Conservation (phyloP, 1,140 invertebrate species). For the Coenobita brevimanus region DNA sequence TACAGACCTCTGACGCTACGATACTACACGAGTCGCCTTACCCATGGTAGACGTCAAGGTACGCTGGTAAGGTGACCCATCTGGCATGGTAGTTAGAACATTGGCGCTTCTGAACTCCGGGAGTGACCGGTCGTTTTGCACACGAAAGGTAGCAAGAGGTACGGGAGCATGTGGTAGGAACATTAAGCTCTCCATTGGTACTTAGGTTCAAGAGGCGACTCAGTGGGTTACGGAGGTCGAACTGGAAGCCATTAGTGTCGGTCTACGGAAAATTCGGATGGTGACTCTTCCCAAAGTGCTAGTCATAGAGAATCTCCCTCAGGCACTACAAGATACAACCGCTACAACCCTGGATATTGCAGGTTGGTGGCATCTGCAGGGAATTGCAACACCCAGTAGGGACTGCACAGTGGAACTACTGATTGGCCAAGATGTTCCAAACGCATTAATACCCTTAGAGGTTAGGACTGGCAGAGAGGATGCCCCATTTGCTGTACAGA, state of each 20-base stretch:
- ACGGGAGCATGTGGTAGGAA: not conserved
- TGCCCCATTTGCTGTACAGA: conserved; percentile 15
- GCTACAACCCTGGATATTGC: not conserved
- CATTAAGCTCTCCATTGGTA: not conserved
- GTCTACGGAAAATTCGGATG: not conserved
- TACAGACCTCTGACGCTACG: no score
- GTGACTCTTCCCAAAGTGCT: not conserved
- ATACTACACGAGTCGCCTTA: no score
- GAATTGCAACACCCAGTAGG: not conserved
- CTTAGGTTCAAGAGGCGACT: not conserved
- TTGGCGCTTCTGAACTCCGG: not conserved
- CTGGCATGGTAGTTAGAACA: not conserved
- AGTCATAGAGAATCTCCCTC: not conserved
- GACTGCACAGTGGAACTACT: not conserved
- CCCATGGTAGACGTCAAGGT: not conserved
- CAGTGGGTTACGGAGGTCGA: not conserved
- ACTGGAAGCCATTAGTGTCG: not conserved
- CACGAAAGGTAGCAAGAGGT: not conserved
- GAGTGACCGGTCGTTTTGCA: not conserved
- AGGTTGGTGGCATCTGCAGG: no score
- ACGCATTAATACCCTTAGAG: not conserved
- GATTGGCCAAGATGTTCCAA: not conserved
- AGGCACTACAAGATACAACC: not conserved
- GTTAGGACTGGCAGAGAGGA: not conserved
- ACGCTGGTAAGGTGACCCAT: not conserved